Base-by-base conservation (phyloP, 2,797 vertebrate genomes). In the Gambusia yucatana region DNA sequence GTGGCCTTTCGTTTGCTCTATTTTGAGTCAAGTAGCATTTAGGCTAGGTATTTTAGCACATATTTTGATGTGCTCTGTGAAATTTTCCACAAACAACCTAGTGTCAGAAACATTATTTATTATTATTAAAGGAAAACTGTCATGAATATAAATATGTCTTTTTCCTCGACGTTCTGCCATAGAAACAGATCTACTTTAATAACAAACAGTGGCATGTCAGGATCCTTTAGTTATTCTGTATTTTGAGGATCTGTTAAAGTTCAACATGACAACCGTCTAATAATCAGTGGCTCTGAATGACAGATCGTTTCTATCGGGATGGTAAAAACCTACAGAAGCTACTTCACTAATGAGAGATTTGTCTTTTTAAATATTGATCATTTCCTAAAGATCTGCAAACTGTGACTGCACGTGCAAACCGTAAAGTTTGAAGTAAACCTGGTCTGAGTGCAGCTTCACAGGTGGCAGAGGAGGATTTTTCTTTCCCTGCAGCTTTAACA, bases 401-500 rank as follows among this genome's bases (percentile, higher is more conserved):
- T 72, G 70, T 10, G 13, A 46, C 2, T 44, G 6, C 1, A 16
- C 7, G 41, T 44, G 43, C 43, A 47, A 41, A 73, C 28, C 14
- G 25, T 52, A 43, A 55, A 14, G 22, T 55, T 13, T 57, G 41
- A 28, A 59, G 13, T 25, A n/a, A 28, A 33, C 14, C 14, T 22
- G 11, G 16, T 59, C 9, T 22, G 25, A 20, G 17, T 61, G 17
- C 16, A 22, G 36, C 46, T 46, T 72, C 14, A 47, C 43, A 17
- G 67, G 41, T 65, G 43, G 30, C 28, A 39, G 30, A 30, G 30
- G 8, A 47, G 11, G 50, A n/a, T 28, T 30, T 71, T 72, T 22
- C 20, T 22, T 41, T 71, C 77, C 16, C 25, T 72, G 20, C 48
- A 71, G 50, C 48, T 50, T 44, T 20, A 82, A 22, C 55, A 76